Percentiles rank a stretch among this genome's conserved stretches.
These are phyloP conservation scores for Chaenogobius annularis DNA, from an alignment of 2,113 vertebrate genomes.

Conservation along the genomic window DNA sequence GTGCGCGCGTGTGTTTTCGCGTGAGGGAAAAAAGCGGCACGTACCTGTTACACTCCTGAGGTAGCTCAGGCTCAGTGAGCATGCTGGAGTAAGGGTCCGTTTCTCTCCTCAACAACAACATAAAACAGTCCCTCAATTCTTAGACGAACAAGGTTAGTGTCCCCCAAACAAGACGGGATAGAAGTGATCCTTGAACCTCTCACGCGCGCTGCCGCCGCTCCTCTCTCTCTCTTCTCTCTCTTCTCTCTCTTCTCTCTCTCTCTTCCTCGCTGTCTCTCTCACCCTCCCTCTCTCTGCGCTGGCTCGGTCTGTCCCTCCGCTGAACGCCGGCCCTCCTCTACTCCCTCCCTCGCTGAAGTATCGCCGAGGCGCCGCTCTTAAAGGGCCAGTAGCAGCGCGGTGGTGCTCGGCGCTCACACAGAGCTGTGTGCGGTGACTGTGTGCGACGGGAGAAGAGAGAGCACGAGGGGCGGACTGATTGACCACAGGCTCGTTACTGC, in stretches of 20 bases:
- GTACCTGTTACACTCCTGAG: slow-evolving; percentile 99
- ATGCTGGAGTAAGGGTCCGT: slow-evolving; percentile 91
- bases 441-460: slow-evolving; percentile 11
- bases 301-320: slow-evolving; percentile 73
- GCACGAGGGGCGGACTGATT: slow-evolving; percentile 52
- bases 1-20: slow-evolving; percentile 21
- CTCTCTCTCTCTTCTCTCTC: slow-evolving; percentile 58
- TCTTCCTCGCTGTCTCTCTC: slow-evolving; percentile 59
- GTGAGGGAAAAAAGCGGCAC: slow-evolving; percentile 57
- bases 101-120: slow-evolving; percentile 82
- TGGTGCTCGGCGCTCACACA: not conserved
- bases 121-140: slow-evolving; percentile 85
- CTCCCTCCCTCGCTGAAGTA: slow-evolving; percentile 75
- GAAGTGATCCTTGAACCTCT: slow-evolving; percentile 91
- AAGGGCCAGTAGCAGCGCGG: slow-evolving; percentile 84
- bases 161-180: slow-evolving; percentile 82
- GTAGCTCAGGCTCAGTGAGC: slow-evolving; percentile 98
- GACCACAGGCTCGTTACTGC: slow-evolving; percentile 58
- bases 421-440: slow-evolving; percentile 13
- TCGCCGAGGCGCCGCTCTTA: slow-evolving; percentile 91
- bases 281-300: slow-evolving; percentile 61
- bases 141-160: slow-evolving; percentile 72
- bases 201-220: slow-evolving; percentile 82
- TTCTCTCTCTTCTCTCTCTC: slow-evolving; percentile 41
- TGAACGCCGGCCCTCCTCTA: slow-evolving; percentile 29